Evolutionary conservation across 1,140 invertebrate genomes (phyloP), one percentile per base, ranked within the genome.

Genomic region (Dryas iulia): DNA sequence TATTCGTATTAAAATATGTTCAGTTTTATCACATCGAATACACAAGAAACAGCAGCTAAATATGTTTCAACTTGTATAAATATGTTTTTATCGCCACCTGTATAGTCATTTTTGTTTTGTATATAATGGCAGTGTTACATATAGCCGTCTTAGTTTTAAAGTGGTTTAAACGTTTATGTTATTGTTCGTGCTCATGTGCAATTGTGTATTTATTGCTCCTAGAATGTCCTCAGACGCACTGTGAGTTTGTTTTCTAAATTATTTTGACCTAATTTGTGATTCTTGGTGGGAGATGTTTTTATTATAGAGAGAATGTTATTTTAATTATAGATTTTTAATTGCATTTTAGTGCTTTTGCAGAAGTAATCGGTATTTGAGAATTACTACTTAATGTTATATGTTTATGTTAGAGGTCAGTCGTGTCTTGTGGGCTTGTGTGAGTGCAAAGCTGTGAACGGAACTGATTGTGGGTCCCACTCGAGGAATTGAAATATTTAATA

Each of bases 181-280:
- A 64, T 64, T 69, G 57, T 65, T 59, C 11, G 14, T 25, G 12
- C 68, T 70, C 62, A 70, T 62, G 62, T 70, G 65, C 18, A 28
- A 52, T 10, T 62, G 62, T 70, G 65, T 11, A 28, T 31, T 10
- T 14, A 39, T 59, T 39, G 11, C 24, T 26, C 31, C 52, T 25
- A 18, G 30, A 70, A 60, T 65, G 68, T 54, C 56, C 54, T 39
- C 57, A 11, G 39, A 59, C 28, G 35, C 61, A 53, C n/a, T 65
- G 68, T 70, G 57, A 65, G 62, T 70, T 59, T 12, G 26, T 33
- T 33, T 65, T 58, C 24, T 66, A 23, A 8, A 59, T 59, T 66
- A 52, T 59, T 59, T 30, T 58, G 33, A 18, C 54, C 33, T 65
- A 58, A 47, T 58, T 59, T 21, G 8, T 21, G 3, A 18, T 21